Conservation (phyloP, 1,140 invertebrate genomes). For the Eciton burchellii region DNA sequence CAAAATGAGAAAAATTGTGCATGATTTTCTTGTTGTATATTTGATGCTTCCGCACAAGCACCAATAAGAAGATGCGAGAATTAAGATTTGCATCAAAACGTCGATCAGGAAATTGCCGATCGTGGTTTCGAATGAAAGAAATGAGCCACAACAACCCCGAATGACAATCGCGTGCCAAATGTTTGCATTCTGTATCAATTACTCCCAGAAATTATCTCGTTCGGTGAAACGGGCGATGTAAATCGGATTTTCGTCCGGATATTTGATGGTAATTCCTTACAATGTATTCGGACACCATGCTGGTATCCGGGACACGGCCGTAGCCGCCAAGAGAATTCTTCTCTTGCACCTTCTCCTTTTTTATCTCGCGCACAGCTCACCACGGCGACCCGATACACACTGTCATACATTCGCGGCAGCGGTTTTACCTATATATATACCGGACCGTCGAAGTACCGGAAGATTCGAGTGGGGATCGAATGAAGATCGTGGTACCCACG, state of each 20-base stretch:
- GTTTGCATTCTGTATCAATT: slow-evolving; percentile 5
- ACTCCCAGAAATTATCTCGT: background rate
- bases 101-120: slow-evolving; percentile 4
- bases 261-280: slow-evolving; percentile 55
- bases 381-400: slow-evolving; percentile 67
- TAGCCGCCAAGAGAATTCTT: background rate
- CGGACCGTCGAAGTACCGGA: slow-evolving; percentile 69
- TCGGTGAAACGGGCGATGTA: background rate
- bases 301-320: slow-evolving; percentile 27
- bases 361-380: slow-evolving; percentile 60
- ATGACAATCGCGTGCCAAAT: background rate
- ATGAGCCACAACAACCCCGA: background rate
- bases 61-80: background rate
- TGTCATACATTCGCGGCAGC: slow-evolving; percentile 75
- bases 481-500: slow-evolving; percentile 66
- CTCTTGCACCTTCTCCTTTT: slow-evolving; percentile 8
- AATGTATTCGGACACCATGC: slow-evolving; percentile 50
- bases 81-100: background rate
- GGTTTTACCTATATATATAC: slow-evolving; percentile 74
- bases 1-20: too few species aligned
- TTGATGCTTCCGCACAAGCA: too few species aligned
- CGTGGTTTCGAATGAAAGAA: background rate
- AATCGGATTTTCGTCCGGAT: background rate
- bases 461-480: slow-evolving; percentile 70
- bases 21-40: too few species aligned